Percentiles rank a stretch among this genome's conserved stretches.
Evolutionary conservation across 1,140 invertebrate genomes (phyloP).

Genomic region (Drosophila sproati): DNA sequence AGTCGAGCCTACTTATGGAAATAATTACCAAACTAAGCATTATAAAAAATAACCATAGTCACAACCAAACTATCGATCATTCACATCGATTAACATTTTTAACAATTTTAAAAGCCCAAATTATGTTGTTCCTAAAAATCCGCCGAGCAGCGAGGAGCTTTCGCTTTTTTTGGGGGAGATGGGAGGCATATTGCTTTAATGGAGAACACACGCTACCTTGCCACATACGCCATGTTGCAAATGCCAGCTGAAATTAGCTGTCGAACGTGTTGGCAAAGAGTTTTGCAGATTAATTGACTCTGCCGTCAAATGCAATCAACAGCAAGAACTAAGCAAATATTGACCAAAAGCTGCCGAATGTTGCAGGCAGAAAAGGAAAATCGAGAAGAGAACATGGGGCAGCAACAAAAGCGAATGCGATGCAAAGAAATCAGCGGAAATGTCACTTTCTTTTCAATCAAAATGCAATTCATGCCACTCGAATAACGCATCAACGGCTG

Average conservation of each 20-base stretch:
- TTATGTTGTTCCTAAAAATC: not conserved
- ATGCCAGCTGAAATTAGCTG: slow-evolving; percentile 41
- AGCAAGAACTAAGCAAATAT: slow-evolving; percentile 33
- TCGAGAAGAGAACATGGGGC: slow-evolving; percentile 14
- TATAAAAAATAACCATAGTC: too few relatives aligned
- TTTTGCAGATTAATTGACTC: slow-evolving; percentile 44
- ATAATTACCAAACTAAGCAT: not conserved
- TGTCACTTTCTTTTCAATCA: slow-evolving; percentile 83
- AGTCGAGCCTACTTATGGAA: not conserved
- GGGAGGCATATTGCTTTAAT: too few relatives aligned
- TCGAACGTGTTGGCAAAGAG: slow-evolving; percentile 48
- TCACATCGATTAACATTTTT: not conserved
- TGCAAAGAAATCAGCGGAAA: slow-evolving; percentile 77
- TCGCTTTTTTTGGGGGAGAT: not conserved
- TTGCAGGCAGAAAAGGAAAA: slow-evolving; percentile 60
- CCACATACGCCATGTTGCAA: slow-evolving; percentile 52
- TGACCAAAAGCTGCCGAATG: slow-evolving; percentile 22
- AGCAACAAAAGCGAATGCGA: slow-evolving; percentile 24
- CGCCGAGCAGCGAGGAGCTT: not conserved
- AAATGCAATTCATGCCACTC: slow-evolving; percentile 82
- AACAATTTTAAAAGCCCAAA: not conserved
- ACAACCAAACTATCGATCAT: not conserved
- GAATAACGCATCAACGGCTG: slow-evolving; percentile 47
- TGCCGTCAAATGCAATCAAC: slow-evolving; percentile 18
- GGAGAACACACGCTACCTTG: too few relatives aligned